Evolutionary conservation across 2,113 vertebrate genomes (phyloP).

Genomic region (Podarcis cretensis): DNA sequence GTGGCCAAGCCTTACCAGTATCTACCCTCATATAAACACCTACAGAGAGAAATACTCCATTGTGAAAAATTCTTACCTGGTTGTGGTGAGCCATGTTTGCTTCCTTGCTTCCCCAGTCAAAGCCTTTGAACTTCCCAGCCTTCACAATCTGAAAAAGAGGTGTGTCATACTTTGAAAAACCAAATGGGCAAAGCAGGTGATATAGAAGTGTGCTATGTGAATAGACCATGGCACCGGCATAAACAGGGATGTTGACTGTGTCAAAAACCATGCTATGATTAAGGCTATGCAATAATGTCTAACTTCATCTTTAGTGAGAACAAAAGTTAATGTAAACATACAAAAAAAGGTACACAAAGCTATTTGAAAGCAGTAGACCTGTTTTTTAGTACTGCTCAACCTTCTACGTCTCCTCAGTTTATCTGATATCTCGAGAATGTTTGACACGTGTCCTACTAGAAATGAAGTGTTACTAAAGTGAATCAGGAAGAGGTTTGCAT

Average conservation of each 20-base stretch:
- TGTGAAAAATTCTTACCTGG: slow-evolving; percentile 80
- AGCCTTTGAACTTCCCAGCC: slow-evolving; percentile 82
- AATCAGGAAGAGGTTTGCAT: no score
- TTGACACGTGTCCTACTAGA: background rate
- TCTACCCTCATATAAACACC: no score
- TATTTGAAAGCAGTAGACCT: background rate
- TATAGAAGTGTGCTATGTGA: background rate
- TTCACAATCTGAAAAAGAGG: slow-evolving; percentile 67
- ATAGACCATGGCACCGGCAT: background rate
- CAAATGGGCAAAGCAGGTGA: no score
- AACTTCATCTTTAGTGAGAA: no score
- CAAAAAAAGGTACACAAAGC: background rate
- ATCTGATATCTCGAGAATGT: background rate
- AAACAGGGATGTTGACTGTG: background rate
- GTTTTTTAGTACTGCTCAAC: no score
- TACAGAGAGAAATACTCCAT: background rate
- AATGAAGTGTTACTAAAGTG: background rate
- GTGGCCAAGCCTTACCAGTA: no score
- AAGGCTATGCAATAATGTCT: no score
- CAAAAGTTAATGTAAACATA: no score
- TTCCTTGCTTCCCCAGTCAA: slow-evolving; percentile 84
- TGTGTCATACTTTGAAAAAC: background rate
- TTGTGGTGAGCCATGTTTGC: slow-evolving; percentile 94
- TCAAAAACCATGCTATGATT: background rate
- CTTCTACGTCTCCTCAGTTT: background rate